A percentile compares a stretch with the other conserved stretches of the same genome.
Evolutionary conservation across 2,113 vertebrate species (phyloP).

Genomic region (Gracilinanus agilis): DNA sequence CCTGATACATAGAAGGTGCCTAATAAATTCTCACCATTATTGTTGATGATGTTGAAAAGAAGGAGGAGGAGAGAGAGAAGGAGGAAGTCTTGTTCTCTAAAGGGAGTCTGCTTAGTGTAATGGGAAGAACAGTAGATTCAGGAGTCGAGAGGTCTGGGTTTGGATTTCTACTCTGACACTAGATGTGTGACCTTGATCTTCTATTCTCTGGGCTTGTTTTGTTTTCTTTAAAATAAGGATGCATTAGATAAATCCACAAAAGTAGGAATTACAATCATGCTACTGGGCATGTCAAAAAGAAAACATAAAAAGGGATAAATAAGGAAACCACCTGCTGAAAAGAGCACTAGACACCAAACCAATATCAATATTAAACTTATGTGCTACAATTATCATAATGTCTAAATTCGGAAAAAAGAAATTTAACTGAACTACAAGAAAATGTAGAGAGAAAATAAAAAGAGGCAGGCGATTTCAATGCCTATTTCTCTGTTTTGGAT

Average conservation of each 20-base stretch:
- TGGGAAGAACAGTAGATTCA: not conserved
- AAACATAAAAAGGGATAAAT: not conserved
- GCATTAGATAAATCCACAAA: not conserved
- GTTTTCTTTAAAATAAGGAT: not conserved
- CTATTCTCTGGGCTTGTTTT: not conserved
- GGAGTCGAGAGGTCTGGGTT: not conserved
- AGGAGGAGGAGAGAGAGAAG: not conserved
- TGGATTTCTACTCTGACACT: not conserved
- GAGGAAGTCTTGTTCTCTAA: not conserved
- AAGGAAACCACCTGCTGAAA: not conserved
- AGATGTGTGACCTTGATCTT: not conserved
- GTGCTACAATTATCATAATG: not conserved
- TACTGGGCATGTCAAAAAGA: not conserved
- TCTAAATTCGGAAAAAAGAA: not conserved
- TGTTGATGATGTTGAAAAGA: not conserved
- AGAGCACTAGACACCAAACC: not conserved
- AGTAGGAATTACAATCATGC: not conserved
- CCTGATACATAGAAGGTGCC: too few species aligned
- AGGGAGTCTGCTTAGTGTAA: not conserved
- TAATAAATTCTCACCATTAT: not conserved
- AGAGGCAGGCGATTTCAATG: not conserved
- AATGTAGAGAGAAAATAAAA: not conserved
- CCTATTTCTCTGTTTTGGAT: not conserved
- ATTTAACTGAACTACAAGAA: not conserved
- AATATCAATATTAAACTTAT: not conserved